Evolutionary conservation across 2,797 vertebrate genomes (phyloP), one percentile per base, ranked within the genome.

Genomic region (Triplophysa bombifrons): DNA sequence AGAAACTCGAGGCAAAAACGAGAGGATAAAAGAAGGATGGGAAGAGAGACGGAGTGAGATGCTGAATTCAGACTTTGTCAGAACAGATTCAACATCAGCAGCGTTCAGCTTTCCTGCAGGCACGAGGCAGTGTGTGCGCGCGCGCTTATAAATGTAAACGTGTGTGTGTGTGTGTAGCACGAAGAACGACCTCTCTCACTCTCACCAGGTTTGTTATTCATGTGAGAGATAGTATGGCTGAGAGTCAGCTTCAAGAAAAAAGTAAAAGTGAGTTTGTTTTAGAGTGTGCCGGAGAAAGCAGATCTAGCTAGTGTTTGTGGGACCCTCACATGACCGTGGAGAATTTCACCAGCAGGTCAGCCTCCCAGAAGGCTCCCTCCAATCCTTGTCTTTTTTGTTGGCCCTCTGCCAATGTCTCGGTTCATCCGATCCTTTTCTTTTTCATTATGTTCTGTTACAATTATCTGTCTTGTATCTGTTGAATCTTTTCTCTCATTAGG

Each of bases 1-100:
- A 53, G 53, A 78, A 41, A 41, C 41, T 41, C 41, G 5, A 19
- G 13, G 19, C 2, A 17, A 14, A 76, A 68, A 63, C 2, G 25
- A 64, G 27, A 20, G 51, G 44, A 51, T 27, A 60, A 60, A 82
- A 44, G 38, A 64, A 46, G 73, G 71, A 83, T 78, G 70, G 50
- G 76, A 65, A 63, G 58, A 51, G 50, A 70, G 64, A 55, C 64
- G 48, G 63, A 81, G 38, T 69, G 78, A 83, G 77, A 89, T 83
- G 84, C 81, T 83, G 84, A 88, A 83, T 88, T 86, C 81, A 71
- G 85, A 89, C 86, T 81, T 85, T 90, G 88, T 90, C 90, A 86
- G 84, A 89, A 87, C 71, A 82, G 72, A 84, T 82, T 83, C 50
- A 74, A 84, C 83, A 89, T 92, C 88, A 89, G 85, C 88, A 83